Evolutionary conservation across 2,888 invertebrate species (phyloP).

Genomic region (Pollenia angustigena): DNA sequence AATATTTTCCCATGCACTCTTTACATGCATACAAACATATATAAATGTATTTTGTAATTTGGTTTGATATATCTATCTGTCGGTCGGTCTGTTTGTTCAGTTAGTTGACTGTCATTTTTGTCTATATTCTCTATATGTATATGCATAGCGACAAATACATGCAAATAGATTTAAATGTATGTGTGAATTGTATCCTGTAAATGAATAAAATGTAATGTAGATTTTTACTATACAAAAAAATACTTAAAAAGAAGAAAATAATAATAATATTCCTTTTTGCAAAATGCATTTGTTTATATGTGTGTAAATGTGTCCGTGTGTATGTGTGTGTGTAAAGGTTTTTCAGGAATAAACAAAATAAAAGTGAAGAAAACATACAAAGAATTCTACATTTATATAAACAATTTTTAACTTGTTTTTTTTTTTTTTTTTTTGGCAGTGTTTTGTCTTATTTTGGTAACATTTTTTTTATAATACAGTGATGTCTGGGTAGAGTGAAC

Average conservation of each 20-base stretch:
- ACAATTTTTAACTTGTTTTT: conserved; percentile 53
- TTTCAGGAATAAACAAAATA: conserved; percentile 64
- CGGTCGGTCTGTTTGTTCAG: conserved; percentile 34
- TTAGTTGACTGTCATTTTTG: conserved; percentile 29
- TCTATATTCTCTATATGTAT: not conserved
- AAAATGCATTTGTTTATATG: conserved; percentile 35
- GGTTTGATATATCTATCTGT: conserved; percentile 27
- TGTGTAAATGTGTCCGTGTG: conserved; percentile 59
- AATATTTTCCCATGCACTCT: not conserved
- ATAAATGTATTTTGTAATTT: conserved; percentile 38
- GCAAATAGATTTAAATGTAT: conserved; percentile 35
- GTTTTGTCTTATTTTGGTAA: conserved; percentile 66
- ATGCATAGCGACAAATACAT: not conserved
- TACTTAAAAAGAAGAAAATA: not conserved
- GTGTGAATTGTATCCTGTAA: conserved; percentile 58
- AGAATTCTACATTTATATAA: conserved; percentile 61
- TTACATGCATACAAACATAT: not conserved
- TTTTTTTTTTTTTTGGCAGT: conserved; percentile 47
- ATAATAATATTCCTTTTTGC: conserved; percentile 42
- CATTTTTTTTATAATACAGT: conserved; percentile 39
- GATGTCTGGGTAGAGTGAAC: no score
- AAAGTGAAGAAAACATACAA: conserved; percentile 67
- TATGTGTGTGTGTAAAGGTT: conserved; percentile 33
- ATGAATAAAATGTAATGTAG: conserved; percentile 64
- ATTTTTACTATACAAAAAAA: conserved; percentile 21